These are phyloP conservation scores for Notodonta ziczac DNA, from an alignment of 2,888 invertebrate genomes.

Conservation along the genomic window DNA sequence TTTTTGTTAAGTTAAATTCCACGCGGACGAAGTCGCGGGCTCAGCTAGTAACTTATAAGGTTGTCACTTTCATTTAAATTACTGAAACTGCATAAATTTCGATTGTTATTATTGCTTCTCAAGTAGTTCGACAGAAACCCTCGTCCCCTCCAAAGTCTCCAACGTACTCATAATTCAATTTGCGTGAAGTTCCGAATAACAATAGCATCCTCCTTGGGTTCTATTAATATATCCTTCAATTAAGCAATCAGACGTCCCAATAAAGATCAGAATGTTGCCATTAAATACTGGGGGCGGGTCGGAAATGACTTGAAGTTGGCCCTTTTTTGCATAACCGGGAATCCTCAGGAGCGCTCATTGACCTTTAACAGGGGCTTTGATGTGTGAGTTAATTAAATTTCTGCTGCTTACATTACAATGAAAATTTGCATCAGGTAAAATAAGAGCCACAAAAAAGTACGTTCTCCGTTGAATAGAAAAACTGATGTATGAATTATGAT, in stretches of 20 bases:
- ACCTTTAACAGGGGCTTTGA: conserved; percentile 69
- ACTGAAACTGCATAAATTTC: conserved; percentile 18
- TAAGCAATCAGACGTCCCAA: conserved; percentile 65
- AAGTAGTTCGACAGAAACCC: conserved; percentile 13
- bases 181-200: conserved; percentile 37
- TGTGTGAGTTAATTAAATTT: conserved; percentile 78
- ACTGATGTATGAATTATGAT: conserved; percentile 37
- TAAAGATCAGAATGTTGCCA: conserved; percentile 57
- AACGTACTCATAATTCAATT: conserved; percentile 34
- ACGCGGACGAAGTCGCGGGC: too few relatives aligned
- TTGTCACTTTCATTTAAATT: background rate
- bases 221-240: conserved; percentile 60
- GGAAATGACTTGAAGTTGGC: conserved; percentile 61
- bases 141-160: conserved; percentile 5
- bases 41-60: too few relatives aligned
- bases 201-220: conserved; percentile 37
- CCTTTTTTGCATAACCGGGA: conserved; percentile 68
- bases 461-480: conserved; percentile 21
- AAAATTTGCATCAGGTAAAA: conserved; percentile 63
- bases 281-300: conserved; percentile 60
- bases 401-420: conserved; percentile 72
- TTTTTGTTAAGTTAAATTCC: too few relatives aligned
- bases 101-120: conserved; percentile 26
- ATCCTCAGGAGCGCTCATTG: conserved; percentile 63
- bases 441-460: conserved; percentile 44